Conservation (phyloP, 2,888 invertebrate species). For the Eurytoma adleriae region DNA sequence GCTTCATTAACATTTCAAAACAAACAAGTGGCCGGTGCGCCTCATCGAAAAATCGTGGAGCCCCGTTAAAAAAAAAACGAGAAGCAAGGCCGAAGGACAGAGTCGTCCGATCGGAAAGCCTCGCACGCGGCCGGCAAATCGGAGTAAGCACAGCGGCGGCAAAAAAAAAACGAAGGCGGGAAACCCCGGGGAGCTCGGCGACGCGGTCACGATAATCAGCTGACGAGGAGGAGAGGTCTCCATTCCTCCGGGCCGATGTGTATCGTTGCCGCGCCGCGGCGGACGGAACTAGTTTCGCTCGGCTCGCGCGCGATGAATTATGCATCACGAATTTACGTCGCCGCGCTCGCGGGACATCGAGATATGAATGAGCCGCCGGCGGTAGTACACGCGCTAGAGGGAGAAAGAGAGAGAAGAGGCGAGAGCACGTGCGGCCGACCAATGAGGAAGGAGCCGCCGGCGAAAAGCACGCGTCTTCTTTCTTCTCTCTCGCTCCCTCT, state of each 20-base stretch:
- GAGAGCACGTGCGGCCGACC: constrained; percentile 33
- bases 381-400: neutral
- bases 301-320: constrained; percentile 43
- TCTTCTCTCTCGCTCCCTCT: constrained; percentile 9
- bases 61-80: too few species aligned
- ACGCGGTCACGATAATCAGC: constrained; percentile 19
- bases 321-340: constrained; percentile 51
- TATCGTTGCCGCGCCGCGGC: neutral
- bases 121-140: too few species aligned
- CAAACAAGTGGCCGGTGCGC: too few species aligned
- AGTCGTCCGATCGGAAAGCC: too few species aligned
- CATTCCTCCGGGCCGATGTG: neutral
- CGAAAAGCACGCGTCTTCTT: constrained; percentile 6
- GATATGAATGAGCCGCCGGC: constrained; percentile 35
- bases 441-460: constrained; percentile 31
- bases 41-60: too few species aligned
- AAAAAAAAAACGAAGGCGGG: neutral
- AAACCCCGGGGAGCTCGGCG: constrained; percentile 2
- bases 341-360: constrained; percentile 37
- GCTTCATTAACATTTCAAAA: too few species aligned
- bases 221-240: neutral
- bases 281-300: constrained; percentile 47
- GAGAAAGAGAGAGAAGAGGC: neutral
- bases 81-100: too few species aligned
- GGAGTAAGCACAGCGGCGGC: neutral